Base-by-base conservation (phyloP, 2,113 vertebrate species). In the Puffinus mauretanicus region DNA sequence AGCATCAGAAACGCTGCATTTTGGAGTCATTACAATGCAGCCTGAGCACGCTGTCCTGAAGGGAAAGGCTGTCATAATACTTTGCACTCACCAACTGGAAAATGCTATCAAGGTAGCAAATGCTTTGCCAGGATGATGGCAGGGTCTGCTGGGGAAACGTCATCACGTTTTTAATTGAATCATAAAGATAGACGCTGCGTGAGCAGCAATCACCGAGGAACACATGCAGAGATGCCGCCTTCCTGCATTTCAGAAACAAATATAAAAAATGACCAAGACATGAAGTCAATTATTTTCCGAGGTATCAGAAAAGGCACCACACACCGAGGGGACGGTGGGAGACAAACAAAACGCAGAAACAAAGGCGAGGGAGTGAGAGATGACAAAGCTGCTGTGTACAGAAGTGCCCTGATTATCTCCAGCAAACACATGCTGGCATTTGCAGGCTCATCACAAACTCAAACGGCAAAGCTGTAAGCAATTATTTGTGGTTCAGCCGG, bases 401-500 rank as follows among this genome's bases (percentile, higher is more conserved):
- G 36, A 89, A 87, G 32, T 38, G 8, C 71, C 58, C 46, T 20
- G 70, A 85, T 92, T 91, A 91, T 88, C 86, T 84, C 44, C 1
- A 0, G 79, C 40, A 88, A 88, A 57, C 89, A 79, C 49, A 26
- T 2, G 7, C 58, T 25, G 65, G 38, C 1, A 0, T 86, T 92
- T 51, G 10, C 83, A 91, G 87, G 51, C 79, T 90, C 62, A 29
- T 70, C 75, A 47, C 82, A 88, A 89, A 73, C 47, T 26, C 32
- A 46, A 61, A 13, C 4, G 4, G 65, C 65, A 60, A 66, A 87
- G 86, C 96, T 62, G 47, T 5, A 26, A 86, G 71, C 79, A 76
- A 57, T 82, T 86, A 88, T 49, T 46, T 90, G 54, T 75, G 80
- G 36, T 88, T 92, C 92, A 92, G 73, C 42, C 10, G 4, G 58